Evolutionary conservation across 2,113 vertebrate genomes (phyloP).

Genomic region (Odocoileus hemionus): DNA sequence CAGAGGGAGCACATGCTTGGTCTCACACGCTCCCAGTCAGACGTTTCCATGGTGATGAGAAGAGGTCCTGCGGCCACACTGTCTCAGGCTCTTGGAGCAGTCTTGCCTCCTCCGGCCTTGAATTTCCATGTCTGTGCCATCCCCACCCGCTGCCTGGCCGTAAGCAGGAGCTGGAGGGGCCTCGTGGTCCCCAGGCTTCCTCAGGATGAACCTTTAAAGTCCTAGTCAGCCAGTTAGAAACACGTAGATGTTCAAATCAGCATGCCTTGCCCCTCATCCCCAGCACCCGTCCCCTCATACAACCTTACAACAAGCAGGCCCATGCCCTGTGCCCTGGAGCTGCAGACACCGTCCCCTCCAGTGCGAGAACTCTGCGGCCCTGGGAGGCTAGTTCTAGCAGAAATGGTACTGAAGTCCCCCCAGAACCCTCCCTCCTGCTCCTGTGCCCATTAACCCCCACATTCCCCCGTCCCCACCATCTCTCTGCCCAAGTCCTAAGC

Average conservation of each 20-base stretch:
- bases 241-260: rapidly evolving
- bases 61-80: not conserved
- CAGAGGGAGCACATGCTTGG: not conserved
- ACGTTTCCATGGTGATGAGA: not conserved
- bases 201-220: too few relatives aligned
- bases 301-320: rapidly evolving
- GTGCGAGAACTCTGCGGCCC: not conserved
- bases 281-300: rapidly evolving
- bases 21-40: rapidly evolving
- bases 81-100: not conserved
- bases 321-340: rapidly evolving
- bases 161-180: rapidly evolving
- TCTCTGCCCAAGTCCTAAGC: not conserved
- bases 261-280: rapidly evolving
- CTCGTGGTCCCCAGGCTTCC: rapidly evolving
- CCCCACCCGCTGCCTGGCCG: rapidly evolving
- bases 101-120: not conserved
- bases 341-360: rapidly evolving
- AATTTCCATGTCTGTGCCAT: not conserved
- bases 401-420: not conserved
- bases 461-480: not conserved
- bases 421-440: rapidly evolving
- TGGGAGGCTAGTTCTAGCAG: not conserved
- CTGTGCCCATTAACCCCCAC: not conserved
- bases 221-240: not conserved